Evolutionary conservation across 2,113 vertebrate genomes (phyloP).

Genomic region (Phylloscopus trochilus): DNA sequence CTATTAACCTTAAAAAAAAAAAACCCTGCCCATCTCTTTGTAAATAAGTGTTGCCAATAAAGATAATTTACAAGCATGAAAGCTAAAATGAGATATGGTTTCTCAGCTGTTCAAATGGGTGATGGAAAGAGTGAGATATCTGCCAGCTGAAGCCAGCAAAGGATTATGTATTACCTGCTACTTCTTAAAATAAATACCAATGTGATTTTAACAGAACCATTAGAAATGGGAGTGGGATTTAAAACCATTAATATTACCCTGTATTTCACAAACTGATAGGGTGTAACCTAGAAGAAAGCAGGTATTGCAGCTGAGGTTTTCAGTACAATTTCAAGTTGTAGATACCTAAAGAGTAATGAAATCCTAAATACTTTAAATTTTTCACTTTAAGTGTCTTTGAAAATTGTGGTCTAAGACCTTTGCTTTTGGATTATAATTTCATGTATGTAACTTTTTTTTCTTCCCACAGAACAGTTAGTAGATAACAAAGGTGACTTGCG

Average conservation of each 20-base stretch:
- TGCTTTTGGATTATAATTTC: background rate
- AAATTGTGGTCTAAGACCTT: background rate
- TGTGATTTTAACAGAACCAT: background rate
- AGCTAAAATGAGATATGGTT: background rate
- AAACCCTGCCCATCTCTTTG: background rate
- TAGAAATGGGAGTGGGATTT: background rate
- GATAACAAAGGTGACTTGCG: background rate
- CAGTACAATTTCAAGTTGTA: background rate
- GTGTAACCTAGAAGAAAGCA: background rate
- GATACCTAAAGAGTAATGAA: background rate
- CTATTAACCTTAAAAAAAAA: background rate
- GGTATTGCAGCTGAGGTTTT: background rate
- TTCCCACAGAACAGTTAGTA: background rate
- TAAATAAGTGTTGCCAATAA: background rate
- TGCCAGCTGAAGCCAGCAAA: background rate
- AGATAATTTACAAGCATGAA: background rate
- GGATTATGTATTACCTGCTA: background rate
- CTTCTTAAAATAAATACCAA: background rate
- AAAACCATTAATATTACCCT: background rate
- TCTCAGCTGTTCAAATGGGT: background rate
- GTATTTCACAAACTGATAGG: background rate
- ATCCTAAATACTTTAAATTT: background rate
- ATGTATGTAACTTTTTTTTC: background rate
- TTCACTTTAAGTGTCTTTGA: background rate
- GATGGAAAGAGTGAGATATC: background rate